Evolutionary conservation across 2,888 invertebrate genomes (phyloP).

Genomic region (Eupithecia inturbata): DNA sequence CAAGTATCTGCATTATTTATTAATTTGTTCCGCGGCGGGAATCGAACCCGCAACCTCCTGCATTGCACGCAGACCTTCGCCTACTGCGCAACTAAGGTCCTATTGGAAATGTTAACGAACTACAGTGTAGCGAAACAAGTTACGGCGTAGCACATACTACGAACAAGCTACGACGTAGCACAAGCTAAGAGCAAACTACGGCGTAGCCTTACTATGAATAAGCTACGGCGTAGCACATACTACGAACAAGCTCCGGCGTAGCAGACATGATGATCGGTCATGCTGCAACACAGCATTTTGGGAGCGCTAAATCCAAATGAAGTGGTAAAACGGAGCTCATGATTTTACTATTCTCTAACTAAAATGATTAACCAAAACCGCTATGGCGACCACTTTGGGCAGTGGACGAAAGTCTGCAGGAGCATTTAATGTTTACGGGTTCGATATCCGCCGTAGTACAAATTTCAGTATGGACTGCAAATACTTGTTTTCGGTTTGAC

Average conservation of each 20-base stretch:
- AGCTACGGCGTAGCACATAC: not conserved
- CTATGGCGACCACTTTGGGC: not conserved
- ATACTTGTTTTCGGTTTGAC: no score
- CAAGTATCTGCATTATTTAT: not conserved
- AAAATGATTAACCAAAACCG: not conserved
- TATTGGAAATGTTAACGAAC: not conserved
- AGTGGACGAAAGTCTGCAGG: not conserved
- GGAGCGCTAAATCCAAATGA: not conserved
- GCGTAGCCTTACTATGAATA: not conserved
- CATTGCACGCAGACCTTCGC: not conserved
- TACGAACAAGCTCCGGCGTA: no score
- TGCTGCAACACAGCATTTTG: no score
- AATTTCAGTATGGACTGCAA: no score
- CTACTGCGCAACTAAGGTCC: not conserved
- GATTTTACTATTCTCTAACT: not conserved
- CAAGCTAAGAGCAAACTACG: no score
- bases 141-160: not conserved
- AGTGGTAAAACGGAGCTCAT: not conserved
- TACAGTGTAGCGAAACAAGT: not conserved
- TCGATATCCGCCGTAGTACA: not conserved
- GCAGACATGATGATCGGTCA: not conserved
- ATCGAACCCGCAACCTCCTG: not conserved
- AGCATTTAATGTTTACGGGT: not conserved
- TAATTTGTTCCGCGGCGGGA: not conserved
- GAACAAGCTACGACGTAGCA: not conserved